Base-by-base conservation (phyloP, 2,888 invertebrate genomes). In the Corbicula japonica region DNA sequence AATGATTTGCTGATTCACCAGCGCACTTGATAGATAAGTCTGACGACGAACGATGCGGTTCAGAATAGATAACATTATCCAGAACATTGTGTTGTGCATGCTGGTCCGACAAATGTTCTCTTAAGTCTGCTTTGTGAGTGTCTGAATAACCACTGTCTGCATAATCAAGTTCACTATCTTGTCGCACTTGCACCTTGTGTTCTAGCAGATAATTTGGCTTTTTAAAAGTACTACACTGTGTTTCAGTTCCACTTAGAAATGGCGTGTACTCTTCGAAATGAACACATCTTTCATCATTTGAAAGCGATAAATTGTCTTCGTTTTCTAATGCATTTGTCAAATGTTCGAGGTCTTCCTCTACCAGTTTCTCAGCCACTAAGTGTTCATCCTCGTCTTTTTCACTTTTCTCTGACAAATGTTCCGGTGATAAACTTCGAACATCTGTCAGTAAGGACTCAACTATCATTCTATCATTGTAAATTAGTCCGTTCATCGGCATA, bases 21-120 rank as follows among this genome's bases (percentile, higher is more conserved):
- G 63, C 35, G 32, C 68, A 68, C 52, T 81, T 81, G n/a, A 81
- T 63, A 3, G 77, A 75, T 35, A 77, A 66, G 34, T 81, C 81
- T 10, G 81, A 81, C 26, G 81, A 81, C 2, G 81, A 81, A 75
- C 69, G 77, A 41, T 81, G 75, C 26, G 81, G 81, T 63, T 81
- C 81, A 34, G 81, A 81, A 81, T 81, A 81, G 48, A 81, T 77
- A 50, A 77, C 72, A 34, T 63, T 46, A 41, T 80, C 79, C 26
- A 58, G 46, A 12, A 44, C 54, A n/a, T n/a, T n/a, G 50, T 80
- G 56, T n/a, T 74, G 70, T 0, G 34, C 54, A 1, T 46, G 46
- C 5, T 65, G 52, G 35, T 75, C 72, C n/a, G 72, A 56, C 30
- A 69, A 48, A 35, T 77, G 77, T 46, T 81, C 81, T 34, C 52